Evolutionary conservation across 2,113 vertebrate species (phyloP).

Genomic region (Peucedramus taeniatus): DNA sequence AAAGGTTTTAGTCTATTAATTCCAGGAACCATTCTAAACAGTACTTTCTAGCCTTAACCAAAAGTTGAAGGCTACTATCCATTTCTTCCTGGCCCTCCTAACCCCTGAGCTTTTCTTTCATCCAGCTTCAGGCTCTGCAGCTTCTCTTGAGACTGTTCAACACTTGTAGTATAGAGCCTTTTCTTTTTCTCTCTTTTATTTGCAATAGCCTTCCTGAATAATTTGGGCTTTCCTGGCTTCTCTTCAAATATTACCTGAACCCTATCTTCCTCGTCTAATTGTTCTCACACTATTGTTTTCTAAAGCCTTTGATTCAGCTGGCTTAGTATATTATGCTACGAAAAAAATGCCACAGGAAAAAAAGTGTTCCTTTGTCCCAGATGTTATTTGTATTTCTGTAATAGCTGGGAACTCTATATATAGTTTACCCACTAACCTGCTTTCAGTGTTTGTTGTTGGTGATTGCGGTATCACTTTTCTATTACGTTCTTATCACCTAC

Average conservation of each 20-base stretch:
- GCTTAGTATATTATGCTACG: background rate
- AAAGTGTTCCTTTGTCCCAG: background rate
- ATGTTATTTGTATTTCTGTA: background rate
- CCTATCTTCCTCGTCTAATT: background rate
- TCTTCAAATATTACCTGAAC: background rate
- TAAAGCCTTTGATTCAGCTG: background rate
- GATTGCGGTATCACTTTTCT: background rate
- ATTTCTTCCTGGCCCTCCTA: background rate
- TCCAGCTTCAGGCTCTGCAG: background rate
- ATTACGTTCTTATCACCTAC: background rate
- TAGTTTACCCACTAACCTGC: background rate
- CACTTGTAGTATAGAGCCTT: background rate
- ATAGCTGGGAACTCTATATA: background rate
- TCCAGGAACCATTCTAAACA: background rate
- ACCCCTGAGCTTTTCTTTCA: background rate
- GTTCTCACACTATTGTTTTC: background rate
- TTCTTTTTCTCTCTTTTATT: background rate
- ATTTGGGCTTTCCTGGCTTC: background rate
- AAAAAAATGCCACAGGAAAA: background rate
- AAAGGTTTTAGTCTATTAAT: background rate
- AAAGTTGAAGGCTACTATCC: background rate
- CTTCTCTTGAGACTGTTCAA: background rate
- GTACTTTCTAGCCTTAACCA: background rate
- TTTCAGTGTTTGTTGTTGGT: background rate
- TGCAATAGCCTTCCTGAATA: background rate